These are phyloP conservation scores for Ostrea denselamellosa DNA, from an alignment of 1,140 invertebrate genomes.

Conservation along the genomic window DNA sequence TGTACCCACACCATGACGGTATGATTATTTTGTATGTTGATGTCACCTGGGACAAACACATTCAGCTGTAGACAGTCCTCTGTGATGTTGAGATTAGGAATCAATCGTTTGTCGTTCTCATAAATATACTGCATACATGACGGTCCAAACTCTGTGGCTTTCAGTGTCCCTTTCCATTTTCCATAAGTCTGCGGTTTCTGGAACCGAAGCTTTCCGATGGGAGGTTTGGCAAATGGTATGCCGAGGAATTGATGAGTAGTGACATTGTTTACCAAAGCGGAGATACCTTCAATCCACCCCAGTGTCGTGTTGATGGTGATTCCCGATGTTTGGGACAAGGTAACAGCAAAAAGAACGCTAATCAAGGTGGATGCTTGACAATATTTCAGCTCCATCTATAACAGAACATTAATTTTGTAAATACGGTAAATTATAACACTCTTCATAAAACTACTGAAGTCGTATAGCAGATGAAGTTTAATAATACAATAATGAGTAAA, in stretches of 20 bases:
- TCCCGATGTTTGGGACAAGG: background rate
- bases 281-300: background rate
- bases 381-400: background rate
- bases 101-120: background rate
- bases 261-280: background rate
- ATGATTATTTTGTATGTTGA: background rate
- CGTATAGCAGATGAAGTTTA: too few relatives aligned
- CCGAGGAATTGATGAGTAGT: slow-evolving; percentile 84
- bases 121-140: slow-evolving; percentile 53
- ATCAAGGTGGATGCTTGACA: background rate
- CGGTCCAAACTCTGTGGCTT: slow-evolving; percentile 86
- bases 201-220: slow-evolving; percentile 88
- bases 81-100: background rate
- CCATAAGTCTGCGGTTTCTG: slow-evolving; percentile 89
- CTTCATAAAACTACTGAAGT: too few relatives aligned
- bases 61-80: slow-evolving; percentile 98
- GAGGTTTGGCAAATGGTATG: slow-evolving; percentile 94
- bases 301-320: background rate
- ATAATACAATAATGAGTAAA: too few relatives aligned
- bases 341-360: background rate
- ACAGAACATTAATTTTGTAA: background rate
- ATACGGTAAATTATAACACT: too few relatives aligned
- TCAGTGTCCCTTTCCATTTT: slow-evolving; percentile 87
- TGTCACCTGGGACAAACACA: slow-evolving; percentile 85
- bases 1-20: slow-evolving; percentile 97